These are phyloP conservation scores for Alca torda DNA, from an alignment of 2,797 vertebrate species.

Conservation along the genomic window DNA sequence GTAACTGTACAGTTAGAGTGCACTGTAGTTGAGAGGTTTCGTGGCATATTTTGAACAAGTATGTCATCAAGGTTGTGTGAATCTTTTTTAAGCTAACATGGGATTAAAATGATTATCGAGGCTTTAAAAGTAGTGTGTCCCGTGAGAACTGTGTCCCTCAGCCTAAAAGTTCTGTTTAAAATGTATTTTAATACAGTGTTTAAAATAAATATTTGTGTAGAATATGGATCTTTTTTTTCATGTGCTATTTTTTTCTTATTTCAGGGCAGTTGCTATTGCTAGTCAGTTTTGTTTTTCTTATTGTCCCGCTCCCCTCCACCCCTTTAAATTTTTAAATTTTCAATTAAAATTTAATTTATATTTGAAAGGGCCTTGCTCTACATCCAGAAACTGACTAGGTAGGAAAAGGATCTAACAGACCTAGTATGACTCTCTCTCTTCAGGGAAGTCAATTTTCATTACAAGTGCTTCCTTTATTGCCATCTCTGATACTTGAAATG, in stretches of 20 bases:
- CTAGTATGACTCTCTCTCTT: not conserved
- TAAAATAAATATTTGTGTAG: not conserved
- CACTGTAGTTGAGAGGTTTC: not conserved
- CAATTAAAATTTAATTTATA: not conserved
- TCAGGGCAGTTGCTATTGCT: not conserved
- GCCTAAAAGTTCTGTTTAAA: not conserved
- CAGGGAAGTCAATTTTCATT: not conserved
- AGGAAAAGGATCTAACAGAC: not conserved
- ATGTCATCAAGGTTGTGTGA: not conserved
- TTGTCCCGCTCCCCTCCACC: accelerated
- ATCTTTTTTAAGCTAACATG: not conserved
- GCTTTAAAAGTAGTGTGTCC: not conserved
- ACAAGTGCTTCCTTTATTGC: not conserved
- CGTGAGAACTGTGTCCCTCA: not conserved
- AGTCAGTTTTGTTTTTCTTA: not conserved
- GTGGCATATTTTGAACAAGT: not conserved
- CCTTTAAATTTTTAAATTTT: not conserved
- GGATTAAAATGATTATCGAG: not conserved
- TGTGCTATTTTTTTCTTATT: not conserved
- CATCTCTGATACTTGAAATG: not conserved
- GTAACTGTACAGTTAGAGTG: not conserved
- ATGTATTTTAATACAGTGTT: not conserved
- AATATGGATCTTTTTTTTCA: not conserved
- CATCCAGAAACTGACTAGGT: not conserved
- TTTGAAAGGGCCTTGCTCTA: not conserved